Base-by-base conservation (phyloP, 2,797 vertebrate species). In the Myoxocephalus aenaeus region DNA sequence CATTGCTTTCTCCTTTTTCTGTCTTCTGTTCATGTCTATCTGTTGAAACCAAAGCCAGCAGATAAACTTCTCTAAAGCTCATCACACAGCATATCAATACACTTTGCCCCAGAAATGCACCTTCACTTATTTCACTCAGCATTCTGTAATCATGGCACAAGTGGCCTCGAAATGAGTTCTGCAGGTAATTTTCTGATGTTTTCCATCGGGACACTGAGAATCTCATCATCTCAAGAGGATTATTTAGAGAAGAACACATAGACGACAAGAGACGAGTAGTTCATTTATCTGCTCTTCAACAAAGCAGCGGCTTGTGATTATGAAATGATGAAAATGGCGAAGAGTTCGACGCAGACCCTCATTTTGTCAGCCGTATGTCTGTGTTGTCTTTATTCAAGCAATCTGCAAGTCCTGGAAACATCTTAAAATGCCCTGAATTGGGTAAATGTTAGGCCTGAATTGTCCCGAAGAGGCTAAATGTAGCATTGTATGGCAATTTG, bases 91-190 rank as follows among this genome's bases (percentile, higher is more conserved):
- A 3, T 20, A 68, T 72, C 20, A 40, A 25, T 44, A n/a, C 7
- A 64, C 72, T 54, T 46, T 51, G 25, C 32, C 50, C 53, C 56
- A 40, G 18, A 68, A 54, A 22, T 3, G 12, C 46, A 56, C 38
- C 18, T 25, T 42, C 44, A 22, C 8, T 59, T 36, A 72, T 62
- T 54, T 20, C 22, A 34, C 22, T 42, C 44, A 15, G 5, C 12
- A 0, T 58, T 51, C 58, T 46, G 27, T 51, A 76, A 79, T 82
- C 56, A 77, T n/a, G 20, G 18, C 15, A 73, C 18, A 73, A 85
- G 62, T 73, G 65, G 56, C 17, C 62, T 80, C 4, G 3, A 70
- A 79, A 82, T 70, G 61, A 66, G 54, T 65, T 73, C 51, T 53
- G 40, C 38, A 69, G 72, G 65, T 75, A 40, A 73, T 75, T 75